Percentiles rank a stretch among this genome's conserved stretches.
These are phyloP conservation scores for Thomomys bottae DNA, from an alignment of 2,113 vertebrate genomes.

Conservation along the genomic window DNA sequence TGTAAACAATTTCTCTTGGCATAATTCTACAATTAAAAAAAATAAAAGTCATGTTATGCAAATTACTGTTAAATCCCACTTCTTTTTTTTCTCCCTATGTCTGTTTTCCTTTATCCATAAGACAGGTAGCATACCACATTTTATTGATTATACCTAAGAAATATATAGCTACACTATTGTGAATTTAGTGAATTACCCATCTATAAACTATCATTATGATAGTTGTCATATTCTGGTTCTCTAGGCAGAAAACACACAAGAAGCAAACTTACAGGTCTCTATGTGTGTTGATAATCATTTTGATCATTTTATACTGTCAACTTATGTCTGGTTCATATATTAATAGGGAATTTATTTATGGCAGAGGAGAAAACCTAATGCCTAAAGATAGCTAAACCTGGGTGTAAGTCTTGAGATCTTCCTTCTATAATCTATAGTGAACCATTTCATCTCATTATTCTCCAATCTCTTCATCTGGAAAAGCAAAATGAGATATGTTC, in stretches of 20 bases:
- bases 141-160: neutral
- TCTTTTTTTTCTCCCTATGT: constrained; percentile 7
- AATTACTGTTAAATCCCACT: neutral
- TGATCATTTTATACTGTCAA: neutral
- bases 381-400: neutral
- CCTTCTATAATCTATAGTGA: neutral
- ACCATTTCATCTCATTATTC: neutral
- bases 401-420: neutral
- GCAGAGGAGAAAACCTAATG: neutral
- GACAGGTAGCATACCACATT: neutral
- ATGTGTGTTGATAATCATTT: neutral
- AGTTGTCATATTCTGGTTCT: neutral
- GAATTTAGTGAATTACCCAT: neutral
- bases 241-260: neutral
- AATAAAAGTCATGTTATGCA: neutral
- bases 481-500: neutral
- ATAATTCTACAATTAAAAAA: constrained; percentile 10
- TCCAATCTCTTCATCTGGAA: neutral
- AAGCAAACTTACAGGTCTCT: neutral
- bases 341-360: neutral
- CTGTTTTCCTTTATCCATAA: constrained; percentile 38
- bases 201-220: neutral
- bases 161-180: neutral
- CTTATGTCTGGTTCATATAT: neutral
- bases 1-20: constrained; percentile 24